phyloP scores from a whole-genome alignment of 2,113 vertebrate species.

The Anarrhichthys ocellatus region DNA sequence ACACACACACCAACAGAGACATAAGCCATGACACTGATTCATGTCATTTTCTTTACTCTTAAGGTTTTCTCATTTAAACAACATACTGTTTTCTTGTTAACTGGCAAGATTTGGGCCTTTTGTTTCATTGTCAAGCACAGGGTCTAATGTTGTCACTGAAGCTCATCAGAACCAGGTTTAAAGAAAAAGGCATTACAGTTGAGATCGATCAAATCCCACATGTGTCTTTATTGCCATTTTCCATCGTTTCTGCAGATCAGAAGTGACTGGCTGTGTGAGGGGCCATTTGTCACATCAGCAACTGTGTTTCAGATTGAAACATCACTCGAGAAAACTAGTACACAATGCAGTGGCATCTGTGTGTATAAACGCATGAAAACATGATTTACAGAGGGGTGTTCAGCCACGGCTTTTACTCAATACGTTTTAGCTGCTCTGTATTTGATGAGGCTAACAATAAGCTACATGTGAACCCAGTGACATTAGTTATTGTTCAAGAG shows the following conservation, averaged over 20 bases:
- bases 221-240: slow-evolving; percentile 18
- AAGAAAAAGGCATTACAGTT: background rate
- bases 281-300: background rate
- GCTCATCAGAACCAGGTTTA: background rate
- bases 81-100: background rate
- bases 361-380: background rate
- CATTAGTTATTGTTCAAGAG: slow-evolving; percentile 45
- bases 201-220: slow-evolving; percentile 1
- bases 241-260: slow-evolving; percentile 53
- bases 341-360: background rate
- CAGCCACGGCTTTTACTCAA: slow-evolving; percentile 41
- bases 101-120: slow-evolving; percentile 6
- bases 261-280: slow-evolving; percentile 22
- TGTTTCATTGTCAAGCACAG: slow-evolving; percentile 12
- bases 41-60: slow-evolving; percentile 15
- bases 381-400: background rate
- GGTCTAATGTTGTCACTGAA: background rate
- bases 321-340: background rate
- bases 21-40: slow-evolving; percentile 31
- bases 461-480: slow-evolving; percentile 71
- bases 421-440: slow-evolving; percentile 46
- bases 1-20: slow-evolving; percentile 48
- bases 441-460: slow-evolving; percentile 81
- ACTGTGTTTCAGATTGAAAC: background rate
- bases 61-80: slow-evolving; percentile 20